Base-by-base conservation (phyloP, 1,140 invertebrate genomes). In the Chelonus insularis region DNA sequence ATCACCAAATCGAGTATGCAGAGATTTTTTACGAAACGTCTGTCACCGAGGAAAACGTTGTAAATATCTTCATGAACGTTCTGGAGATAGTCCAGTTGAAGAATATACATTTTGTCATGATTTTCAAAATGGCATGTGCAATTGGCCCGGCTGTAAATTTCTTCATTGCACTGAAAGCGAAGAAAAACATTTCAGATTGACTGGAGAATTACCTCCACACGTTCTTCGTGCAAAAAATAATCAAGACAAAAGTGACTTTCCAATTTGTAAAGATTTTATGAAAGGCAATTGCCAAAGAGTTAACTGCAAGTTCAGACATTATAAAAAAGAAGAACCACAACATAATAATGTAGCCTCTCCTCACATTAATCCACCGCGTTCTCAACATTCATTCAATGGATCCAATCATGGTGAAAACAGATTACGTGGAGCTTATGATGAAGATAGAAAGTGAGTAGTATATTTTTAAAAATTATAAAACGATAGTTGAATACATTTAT, bases 51-150 rank as follows among this genome's bases (percentile, higher is more conserved):
- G 91, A 7, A 89, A 88, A 67, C 85, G 86, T 36, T 95, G 93
- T 77, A 91, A 91, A 67, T 92, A 86, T 69, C 82, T 85, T 20
- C 90, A 92, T 57, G 84, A 86, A 64, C 68, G 84, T 77, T 66
- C 80, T 50, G 71, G 80, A 29, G 68, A 79, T 45, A 75, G 77
- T 57, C 82, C 80, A 12, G 79, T 71, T 16, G 76, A 73, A 43
- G 81, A 74, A 60, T 82, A 73, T 62, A 86, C 86, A n/a, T 93
- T 94, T 73, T 94, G 92, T 72, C 91, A 93, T 72, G 92, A 94
- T 73, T 93, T 85, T 79, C 91, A 93, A 75, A 93, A 93, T 74
- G 87, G 85, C 9, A 83, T 85, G 55, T 90, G 88, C 70, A 81
- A 84, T 12, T 82, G 88, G 68, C 77, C 83, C 0, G 86, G 86